Evolutionary conservation across 1,140 invertebrate species (phyloP), one percentile per base, ranked within the genome.

Genomic region (Halotydeus destructor): DNA sequence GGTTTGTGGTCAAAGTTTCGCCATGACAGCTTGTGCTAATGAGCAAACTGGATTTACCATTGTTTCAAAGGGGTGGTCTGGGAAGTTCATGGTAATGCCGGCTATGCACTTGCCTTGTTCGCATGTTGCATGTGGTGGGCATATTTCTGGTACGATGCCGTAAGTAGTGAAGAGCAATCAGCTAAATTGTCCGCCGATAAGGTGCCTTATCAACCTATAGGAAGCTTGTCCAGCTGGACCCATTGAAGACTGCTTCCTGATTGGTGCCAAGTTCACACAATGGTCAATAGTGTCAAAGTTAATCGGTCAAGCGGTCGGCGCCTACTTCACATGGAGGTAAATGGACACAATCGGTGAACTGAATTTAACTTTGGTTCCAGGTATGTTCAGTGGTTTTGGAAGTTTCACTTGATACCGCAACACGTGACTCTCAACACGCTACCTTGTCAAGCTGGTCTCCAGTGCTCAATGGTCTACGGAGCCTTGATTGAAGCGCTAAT

Each of bases 61-160:
- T n/a, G n/a, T n/a, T n/a, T 33, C 19, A 25, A 14, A 52, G 51
- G 51, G n/a, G 48, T 49, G n/a, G 44, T 43, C 12, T 52, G 47
- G 42, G 50, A 52, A 45, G 5, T 24, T 22, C 52, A 53, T 38
- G 52, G 52, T 9, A 47, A 49, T 30, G 14, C 45, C 21, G 52
- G 46, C 6, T 28, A 46, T 6, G 45, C 41, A n/a, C 5, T 47
- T 12, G 41, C 28, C 19, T 16, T 53, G 11, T 42, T 46, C 23
- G 23, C 41, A 3, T 9, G 47, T 1, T 52, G 48, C 12, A 26
- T 53, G 16, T 53, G 52, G 52, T 53, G 48, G 47, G 43, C 42
- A 21, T 14, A 33, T 4, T 33, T 44, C 1, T 52, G 43, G 32
- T 48, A 38, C n/a, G 49, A 52, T 38, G 49, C 50, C 4, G 50